Conservation (phyloP, 2,888 invertebrate species). For the Nomada ruficornis region DNA sequence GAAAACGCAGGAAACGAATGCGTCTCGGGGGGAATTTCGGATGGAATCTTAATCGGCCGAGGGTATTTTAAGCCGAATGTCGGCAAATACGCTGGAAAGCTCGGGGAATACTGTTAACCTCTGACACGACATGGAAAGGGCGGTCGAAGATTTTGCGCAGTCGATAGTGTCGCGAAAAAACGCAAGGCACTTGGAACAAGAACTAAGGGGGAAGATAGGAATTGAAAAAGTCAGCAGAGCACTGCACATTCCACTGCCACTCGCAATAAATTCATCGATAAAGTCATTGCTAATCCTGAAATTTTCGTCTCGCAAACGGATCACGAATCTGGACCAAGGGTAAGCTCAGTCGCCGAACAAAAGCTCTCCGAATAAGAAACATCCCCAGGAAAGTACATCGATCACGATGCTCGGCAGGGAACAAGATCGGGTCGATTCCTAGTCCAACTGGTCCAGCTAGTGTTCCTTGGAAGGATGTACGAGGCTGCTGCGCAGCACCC, state of each 20-base stretch:
- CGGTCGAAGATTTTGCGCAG: constrained; percentile 1
- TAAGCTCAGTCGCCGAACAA: neutral
- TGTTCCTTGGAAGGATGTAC: constrained; percentile 27
- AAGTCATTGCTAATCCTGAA: too few relatives aligned
- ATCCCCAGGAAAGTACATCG: constrained; percentile 43
- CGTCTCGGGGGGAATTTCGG: constrained; percentile 41
- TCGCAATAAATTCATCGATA: too few relatives aligned
- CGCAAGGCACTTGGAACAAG: neutral
- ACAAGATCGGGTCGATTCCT: constrained; percentile 52
- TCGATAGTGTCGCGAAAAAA: neutral
- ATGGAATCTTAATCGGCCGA: constrained; percentile 53
- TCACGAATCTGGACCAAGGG: neutral
- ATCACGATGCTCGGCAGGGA: constrained; percentile 40
- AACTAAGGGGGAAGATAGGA: too few relatives aligned
- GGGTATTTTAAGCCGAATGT: constrained; percentile 34
- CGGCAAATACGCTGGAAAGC: neutral
- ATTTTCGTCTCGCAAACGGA: neutral
- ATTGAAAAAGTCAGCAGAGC: neutral
- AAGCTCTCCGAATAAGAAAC: constrained; percentile 6
- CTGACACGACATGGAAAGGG: constrained; percentile 38
- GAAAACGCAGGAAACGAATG: constrained; percentile 55
- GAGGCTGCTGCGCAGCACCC: constrained; percentile 41
- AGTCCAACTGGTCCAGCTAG: constrained; percentile 45
- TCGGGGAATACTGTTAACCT: constrained; percentile 33
- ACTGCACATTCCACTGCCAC: too few relatives aligned